Evolutionary conservation across 2,888 invertebrate species (phyloP).

Genomic region (Hoplodrina ambigua): DNA sequence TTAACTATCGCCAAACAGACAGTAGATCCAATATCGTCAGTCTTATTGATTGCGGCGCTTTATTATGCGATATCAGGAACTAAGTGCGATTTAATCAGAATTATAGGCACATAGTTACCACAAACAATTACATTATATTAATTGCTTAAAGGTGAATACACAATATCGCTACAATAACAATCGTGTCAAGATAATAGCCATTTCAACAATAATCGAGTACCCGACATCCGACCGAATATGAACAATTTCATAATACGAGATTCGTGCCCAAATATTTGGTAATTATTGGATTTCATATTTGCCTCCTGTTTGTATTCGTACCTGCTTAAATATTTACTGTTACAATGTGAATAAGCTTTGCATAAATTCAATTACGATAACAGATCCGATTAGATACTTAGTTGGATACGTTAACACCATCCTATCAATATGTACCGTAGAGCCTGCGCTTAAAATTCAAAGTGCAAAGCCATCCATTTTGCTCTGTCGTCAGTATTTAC

Average conservation of each 20-base stretch:
- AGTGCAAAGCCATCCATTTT: conserved; percentile 8
- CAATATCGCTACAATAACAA: conserved; percentile 19
- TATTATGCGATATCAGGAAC: conserved; percentile 5
- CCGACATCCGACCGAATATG: conserved; percentile 18
- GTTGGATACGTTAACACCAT: not conserved
- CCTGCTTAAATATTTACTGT: conserved; percentile 8
- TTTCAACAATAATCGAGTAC: conserved; percentile 19
- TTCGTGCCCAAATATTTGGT: conserved; percentile 14
- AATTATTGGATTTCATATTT: conserved; percentile 36
- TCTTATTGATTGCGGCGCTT: not conserved
- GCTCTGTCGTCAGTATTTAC: not conserved
- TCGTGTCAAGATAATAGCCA: conserved; percentile 41
- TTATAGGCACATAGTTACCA: not conserved
- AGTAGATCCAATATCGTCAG: conserved; percentile 13
- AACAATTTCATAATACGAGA: conserved; percentile 11
- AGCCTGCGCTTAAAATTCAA: conserved; percentile 1
- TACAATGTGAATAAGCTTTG: conserved; percentile 1
- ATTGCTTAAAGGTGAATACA: conserved; percentile 29
- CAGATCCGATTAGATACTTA: not conserved
- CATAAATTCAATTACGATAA: conserved; percentile 22
- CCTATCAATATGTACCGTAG: not conserved
- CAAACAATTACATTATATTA: conserved; percentile 17
- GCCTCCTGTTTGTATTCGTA: not conserved
- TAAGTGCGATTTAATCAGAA: conserved; percentile 20
- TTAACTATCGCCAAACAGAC: conserved; percentile 2